Evolutionary conservation across 1,140 invertebrate species (phyloP), one percentile per base, ranked within the genome.

Genomic region (Parapsyche elsis): DNA sequence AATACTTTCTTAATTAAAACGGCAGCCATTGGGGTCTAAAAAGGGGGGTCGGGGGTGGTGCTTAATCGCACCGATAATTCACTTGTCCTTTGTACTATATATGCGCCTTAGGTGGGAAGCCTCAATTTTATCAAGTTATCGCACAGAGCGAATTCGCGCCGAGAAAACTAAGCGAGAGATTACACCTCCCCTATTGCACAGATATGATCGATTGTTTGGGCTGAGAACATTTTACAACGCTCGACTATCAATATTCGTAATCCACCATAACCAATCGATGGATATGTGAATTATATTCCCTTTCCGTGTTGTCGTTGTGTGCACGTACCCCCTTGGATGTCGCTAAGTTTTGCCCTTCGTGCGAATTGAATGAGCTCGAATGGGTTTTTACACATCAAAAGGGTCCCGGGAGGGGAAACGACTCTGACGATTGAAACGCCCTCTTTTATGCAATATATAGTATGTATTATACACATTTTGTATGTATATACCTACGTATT

Each of bases 351-450:
- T 74, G 19, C 38, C 38, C 45, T 74, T 46, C 38, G 71, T 9
- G 26, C 12, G 80, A 73, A 81, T 79, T 79, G 71, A 81, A 79
- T 79, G 71, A 70, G 76, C 53, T 19, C 75, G 80, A 81, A 81
- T 79, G 73, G 80, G 71, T 77, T 79, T 81, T 81, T 75, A 78
- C 77, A 81, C 77, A 81, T 81, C 76, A 81, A 81, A 59, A 81
- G 80, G 76, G 45, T 45, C 71, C 71, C 38, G 45, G 23, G 19
- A 61, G n/a, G 57, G 57, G 57, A 9, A 14, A 77, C 16, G 61
- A 71, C 53, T 30, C n/a, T 38, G 45, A 70, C 61, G 45, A 81
- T 78, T 76, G 71, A 9, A 16, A 19, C 67, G 24, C 67, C 67
- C 67, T 44, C 38, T 46, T 12, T 21, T 74, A 16, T 44, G 30